Evolutionary conservation across 2,888 invertebrate genomes (phyloP), one percentile per base, ranked within the genome.

Genomic region (Furcula furcula): DNA sequence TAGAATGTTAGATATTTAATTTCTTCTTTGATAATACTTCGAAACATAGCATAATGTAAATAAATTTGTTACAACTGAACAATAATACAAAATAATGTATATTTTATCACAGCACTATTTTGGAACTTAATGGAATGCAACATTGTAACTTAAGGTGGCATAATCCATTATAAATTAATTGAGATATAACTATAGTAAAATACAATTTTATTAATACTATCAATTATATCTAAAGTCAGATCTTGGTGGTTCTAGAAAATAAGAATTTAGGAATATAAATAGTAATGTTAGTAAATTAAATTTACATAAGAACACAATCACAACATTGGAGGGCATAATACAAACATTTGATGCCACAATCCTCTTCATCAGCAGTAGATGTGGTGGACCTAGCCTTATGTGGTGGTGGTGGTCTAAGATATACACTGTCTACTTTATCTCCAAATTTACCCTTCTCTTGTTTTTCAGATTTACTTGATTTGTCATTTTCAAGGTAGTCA

Each of bases 311-410:
- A 36, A 90, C 86, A 73, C 93, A 93, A 55, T 92, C 92, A 75
- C 92, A 92, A 59, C 92, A 92, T 63, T 91, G 90, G 55, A 92
- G 77, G 1, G 91, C 89, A 52, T 91, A 91, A 56, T 92, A 92
- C 10, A 92, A 76, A 56, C 93, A 93, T 60, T 90, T 90, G 7
- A 92, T 86, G 34, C 90, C 85, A 54, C 92, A 92, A 30, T 84
- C 85, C 43, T 91, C 91, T 10, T 92, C 91, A 39, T 91, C 89
- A 2, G 73, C 68, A 0, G 66, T 64, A 31, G 84, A 66, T 0
- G 65, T 46, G 5, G 54, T 54, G 0, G 80, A 73, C 2, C 65
- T 57, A 1, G 69, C 47, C 35, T 84, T 82, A 19, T 75, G 70
- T 1, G 68, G 45, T 0, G 78, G 71, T 1, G 69, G 69, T 7